Base-by-base conservation (phyloP, 2,113 vertebrate species). In the Sapajus apella region DNA sequence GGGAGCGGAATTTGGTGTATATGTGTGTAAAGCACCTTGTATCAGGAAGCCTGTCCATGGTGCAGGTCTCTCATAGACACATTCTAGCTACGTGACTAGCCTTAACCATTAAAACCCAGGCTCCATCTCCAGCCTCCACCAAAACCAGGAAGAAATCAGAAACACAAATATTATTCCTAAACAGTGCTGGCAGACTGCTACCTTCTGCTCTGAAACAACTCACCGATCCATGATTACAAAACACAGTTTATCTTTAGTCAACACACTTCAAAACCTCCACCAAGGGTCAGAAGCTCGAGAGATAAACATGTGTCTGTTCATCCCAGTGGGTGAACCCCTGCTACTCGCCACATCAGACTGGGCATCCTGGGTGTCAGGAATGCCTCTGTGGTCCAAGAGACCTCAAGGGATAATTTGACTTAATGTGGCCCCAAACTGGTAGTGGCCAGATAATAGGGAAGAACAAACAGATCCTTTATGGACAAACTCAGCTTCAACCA, bases 71-170 rank as follows among this genome's bases (percentile, higher is more conserved):
- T 61, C 52, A 47, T 3, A 47, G 10, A 94, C 20, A 87, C 32
- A 61, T 37, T 81, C 27, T 79, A 76, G 81, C 8, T 56, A 58
- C 4, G 52, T 32, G 43, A 40, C 35, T 4, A 32, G 6, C 30
- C 10, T 96, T 90, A 66, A n/a, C 37, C 25, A 82, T 16, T 72
- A 18, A 95, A 95, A 77, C 55, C 13, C 45, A 89, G 32, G 6
- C 16, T 5, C 56, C 2, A 27, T 35, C 10, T 11, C 13, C 5
- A 32, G 43, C 32, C 17, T 61, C 64, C 2, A 52, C 58, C 32
- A 66, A 91, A 88, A 85, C 37, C 58, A 72, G 52, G 16, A 85
- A 68, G 68, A 83, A 94, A 88, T 61, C 40, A 68, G 47, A 97
- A 90, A 76, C 79, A 18, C 27, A 87, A 81, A 83, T 86, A 73